A percentile compares a stretch with the other conserved stretches of the same genome.
phyloP scores from a whole-genome alignment of 2,888 invertebrate genomes.

The Cactoblastis cactorum region DNA sequence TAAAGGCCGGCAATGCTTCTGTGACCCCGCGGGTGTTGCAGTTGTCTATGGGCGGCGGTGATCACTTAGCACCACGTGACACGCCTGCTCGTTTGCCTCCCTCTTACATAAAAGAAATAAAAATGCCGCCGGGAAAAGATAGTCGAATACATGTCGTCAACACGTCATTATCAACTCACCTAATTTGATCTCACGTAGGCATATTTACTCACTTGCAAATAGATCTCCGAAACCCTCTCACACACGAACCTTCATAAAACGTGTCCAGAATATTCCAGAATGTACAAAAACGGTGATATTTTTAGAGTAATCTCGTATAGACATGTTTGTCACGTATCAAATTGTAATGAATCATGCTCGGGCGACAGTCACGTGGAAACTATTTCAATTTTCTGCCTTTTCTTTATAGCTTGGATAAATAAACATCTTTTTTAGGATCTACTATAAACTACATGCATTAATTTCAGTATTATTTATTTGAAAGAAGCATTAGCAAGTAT shows the following conservation, averaged over 20 bases:
- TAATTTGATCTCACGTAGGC: not conserved
- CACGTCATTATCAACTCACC: not conserved
- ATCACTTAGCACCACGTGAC: no score
- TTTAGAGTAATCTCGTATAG: constrained; percentile 1
- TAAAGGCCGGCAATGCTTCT: no score
- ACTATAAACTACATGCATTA: no score
- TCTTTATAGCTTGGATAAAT: not conserved
- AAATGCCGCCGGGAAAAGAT: no score
- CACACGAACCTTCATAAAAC: constrained; percentile 8
- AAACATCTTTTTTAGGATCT: not conserved
- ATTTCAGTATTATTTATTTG: no score
- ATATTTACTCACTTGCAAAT: constrained; percentile 14
- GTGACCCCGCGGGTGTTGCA: no score
- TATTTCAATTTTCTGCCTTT: not conserved
- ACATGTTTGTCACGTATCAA: constrained; percentile 12
- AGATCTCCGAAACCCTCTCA: constrained; percentile 3
- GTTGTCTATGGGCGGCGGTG: no score
- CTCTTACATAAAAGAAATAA: no score
- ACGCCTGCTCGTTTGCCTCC: no score
- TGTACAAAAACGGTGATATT: not conserved
- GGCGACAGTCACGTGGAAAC: constrained; percentile 2
- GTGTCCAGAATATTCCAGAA: constrained; percentile 9
- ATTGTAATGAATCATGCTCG: constrained; percentile 12
- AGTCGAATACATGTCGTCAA: no score
- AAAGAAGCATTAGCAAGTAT: no score